Evolutionary conservation across 1,140 invertebrate species (phyloP), one percentile per base, ranked within the genome.

Genomic region (Penaeus indicus): DNA sequence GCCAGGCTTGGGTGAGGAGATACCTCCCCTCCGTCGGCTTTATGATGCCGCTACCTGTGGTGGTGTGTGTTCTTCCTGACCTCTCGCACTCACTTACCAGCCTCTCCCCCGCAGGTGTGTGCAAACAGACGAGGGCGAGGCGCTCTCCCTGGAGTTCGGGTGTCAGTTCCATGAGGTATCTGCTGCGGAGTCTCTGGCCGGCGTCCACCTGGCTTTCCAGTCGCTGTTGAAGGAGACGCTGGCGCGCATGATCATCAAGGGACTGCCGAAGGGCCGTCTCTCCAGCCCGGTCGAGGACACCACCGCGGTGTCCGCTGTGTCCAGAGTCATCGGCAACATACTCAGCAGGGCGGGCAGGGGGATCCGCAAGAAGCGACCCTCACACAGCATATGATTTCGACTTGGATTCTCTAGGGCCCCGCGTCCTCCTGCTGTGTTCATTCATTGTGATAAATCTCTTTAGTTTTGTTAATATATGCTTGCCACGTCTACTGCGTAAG

Each of bases 111-210:
- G 64, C 92, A 96, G 96, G 92, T 94, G 95, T 92, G 95, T 97
- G 3, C 95, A 95, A 92, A 96, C 96, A 18, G 96, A 96, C 91
- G 96, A 96, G 91, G 96, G 96, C 25, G 96, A 97, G 91, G 96
- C 96, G 92, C 91, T 96, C 63, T 96, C 96, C 0, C 92, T 96
- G 80, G 94, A 95, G 79, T 96, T 95, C 92, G 95, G 96, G 22
- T 97, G 96, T 92, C 96, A 96, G 92, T 97, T 97, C 92, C 97
- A 96, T 92, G 96, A 97, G 93, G 96, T 97, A 85, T 96, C 96
- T 81, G 96, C 96, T 21, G 96, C 96, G 22, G 96, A 97, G 92
- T 96, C 95, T 92, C 95, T 94, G 85, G 95, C 96, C 1, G 96
- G 96, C 38, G 96, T 97, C 0, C 95, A 95, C 63, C 93, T 96